phyloP scores from a whole-genome alignment of 2,888 invertebrate species.

The Eutolmus rufibarbis region DNA sequence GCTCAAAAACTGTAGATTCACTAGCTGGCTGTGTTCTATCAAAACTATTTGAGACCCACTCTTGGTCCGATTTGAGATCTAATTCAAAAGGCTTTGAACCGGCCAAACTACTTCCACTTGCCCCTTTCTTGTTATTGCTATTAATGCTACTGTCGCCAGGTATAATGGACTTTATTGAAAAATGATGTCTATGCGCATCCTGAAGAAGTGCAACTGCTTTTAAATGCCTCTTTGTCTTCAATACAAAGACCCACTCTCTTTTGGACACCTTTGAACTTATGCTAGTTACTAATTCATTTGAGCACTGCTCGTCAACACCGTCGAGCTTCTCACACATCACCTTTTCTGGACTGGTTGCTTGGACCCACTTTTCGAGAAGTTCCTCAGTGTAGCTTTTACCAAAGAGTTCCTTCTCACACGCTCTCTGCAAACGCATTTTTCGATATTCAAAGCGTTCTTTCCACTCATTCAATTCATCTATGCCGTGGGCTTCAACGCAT shows the following conservation, averaged over 20 bases:
- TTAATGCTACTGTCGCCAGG: conserved; percentile 49
- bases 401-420: conserved; percentile 73
- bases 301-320: conserved; percentile 67
- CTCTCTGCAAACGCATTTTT: conserved; percentile 69
- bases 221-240: conserved; percentile 66
- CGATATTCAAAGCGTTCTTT: conserved; percentile 74
- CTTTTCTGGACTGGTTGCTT: conserved; percentile 69
- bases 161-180: conserved; percentile 67
- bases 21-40: conserved; percentile 48
- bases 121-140: background rate
- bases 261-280: conserved; percentile 70
- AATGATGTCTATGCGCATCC: conserved; percentile 74
- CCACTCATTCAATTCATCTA: conserved; percentile 77
- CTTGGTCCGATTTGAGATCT: conserved; percentile 65
- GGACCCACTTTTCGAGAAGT: conserved; percentile 70
- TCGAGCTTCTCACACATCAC: conserved; percentile 71
- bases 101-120: background rate
- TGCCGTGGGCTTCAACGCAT: conserved; percentile 78
- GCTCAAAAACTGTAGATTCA: conserved; percentile 54
- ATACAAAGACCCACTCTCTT: conserved; percentile 69
- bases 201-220: conserved; percentile 73
- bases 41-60: conserved; percentile 62
- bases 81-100: conserved; percentile 52
- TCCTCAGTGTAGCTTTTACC: conserved; percentile 70
- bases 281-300: conserved; percentile 68